These are phyloP conservation scores for Meda fulgida DNA, from an alignment of 2,797 vertebrate genomes.

Conservation along the genomic window DNA sequence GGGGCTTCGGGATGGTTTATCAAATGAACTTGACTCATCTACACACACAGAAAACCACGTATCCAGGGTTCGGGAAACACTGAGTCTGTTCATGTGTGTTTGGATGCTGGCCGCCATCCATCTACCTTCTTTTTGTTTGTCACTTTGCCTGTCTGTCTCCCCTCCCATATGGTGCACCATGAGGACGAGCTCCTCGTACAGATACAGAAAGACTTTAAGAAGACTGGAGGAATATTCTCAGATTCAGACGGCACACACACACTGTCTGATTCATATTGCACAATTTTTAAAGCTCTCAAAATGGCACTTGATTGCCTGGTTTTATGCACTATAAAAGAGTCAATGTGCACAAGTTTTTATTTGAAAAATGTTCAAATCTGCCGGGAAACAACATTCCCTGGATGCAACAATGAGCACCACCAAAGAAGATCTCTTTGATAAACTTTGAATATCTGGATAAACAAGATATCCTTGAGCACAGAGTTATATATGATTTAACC, in stretches of 20 bases:
- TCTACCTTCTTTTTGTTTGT: slow-evolving; percentile 56
- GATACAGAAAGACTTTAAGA: slow-evolving; percentile 30
- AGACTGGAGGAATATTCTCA: slow-evolving; percentile 1
- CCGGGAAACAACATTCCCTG: too few species aligned
- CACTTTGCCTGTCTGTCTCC: slow-evolving; percentile 51
- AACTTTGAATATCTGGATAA: not conserved
- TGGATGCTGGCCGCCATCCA: slow-evolving; percentile 50
- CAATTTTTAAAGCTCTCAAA: not conserved
- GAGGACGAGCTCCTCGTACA: slow-evolving; percentile 48
- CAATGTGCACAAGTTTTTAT: not conserved
- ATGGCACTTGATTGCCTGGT: not conserved
- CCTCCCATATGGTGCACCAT: slow-evolving; percentile 62
- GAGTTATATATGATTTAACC: not conserved
- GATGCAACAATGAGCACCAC: too few species aligned
- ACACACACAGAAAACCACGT: slow-evolving; percentile 40
- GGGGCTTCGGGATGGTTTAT: slow-evolving; percentile 43
- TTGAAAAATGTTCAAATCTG: too few species aligned
- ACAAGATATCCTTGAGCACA: not conserved
- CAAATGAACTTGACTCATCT: slow-evolving; percentile 45
- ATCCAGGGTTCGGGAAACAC: slow-evolving; percentile 13
- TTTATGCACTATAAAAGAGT: not conserved
- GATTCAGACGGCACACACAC: not conserved
- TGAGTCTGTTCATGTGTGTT: slow-evolving; percentile 19
- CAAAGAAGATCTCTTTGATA: not conserved
- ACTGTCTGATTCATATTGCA: slow-evolving; percentile 11